A percentile compares a stretch with the other conserved stretches of the same genome.
Evolutionary conservation across 2,113 vertebrate genomes (phyloP).

Genomic region (Mustelus asterias): DNA sequence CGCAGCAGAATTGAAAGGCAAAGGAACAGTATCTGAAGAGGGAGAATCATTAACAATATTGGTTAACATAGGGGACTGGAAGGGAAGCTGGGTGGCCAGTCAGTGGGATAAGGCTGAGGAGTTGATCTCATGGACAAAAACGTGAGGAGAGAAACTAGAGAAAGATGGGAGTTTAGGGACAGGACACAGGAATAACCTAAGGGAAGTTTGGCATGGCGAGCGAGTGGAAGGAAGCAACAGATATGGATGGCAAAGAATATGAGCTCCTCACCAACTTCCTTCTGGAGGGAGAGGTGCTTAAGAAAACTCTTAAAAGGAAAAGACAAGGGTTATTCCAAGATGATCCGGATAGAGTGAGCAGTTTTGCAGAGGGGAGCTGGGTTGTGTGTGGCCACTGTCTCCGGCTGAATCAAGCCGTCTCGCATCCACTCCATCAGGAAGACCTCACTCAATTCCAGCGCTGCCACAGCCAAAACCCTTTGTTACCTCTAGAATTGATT

Average conservation of each 20-base stretch:
- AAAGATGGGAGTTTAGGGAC: background rate
- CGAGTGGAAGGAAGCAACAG: background rate
- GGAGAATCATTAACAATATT: background rate
- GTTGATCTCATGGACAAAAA: background rate
- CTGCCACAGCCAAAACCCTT: no score
- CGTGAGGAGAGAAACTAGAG: background rate
- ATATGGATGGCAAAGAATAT: background rate
- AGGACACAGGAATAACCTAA: background rate
- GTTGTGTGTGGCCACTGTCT: no score
- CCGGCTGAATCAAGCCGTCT: no score
- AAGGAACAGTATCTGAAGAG: background rate
- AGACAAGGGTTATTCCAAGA: background rate
- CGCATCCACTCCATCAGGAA: no score
- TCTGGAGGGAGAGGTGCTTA: background rate
- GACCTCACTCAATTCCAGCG: no score
- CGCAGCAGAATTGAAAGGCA: no score
- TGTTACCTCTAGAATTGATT: no score
- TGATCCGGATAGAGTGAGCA: background rate
- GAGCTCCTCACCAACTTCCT: no score
- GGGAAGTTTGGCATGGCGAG: background rate
- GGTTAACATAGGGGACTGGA: background rate
- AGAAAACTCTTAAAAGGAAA: background rate
- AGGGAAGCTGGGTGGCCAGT: background rate
- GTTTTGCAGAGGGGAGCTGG: background rate
- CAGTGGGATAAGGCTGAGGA: background rate